A percentile compares a stretch with the other conserved stretches of the same genome.
Conservation (phyloP, 2,113 vertebrate species). For the Gymnocephalus cernua region DNA sequence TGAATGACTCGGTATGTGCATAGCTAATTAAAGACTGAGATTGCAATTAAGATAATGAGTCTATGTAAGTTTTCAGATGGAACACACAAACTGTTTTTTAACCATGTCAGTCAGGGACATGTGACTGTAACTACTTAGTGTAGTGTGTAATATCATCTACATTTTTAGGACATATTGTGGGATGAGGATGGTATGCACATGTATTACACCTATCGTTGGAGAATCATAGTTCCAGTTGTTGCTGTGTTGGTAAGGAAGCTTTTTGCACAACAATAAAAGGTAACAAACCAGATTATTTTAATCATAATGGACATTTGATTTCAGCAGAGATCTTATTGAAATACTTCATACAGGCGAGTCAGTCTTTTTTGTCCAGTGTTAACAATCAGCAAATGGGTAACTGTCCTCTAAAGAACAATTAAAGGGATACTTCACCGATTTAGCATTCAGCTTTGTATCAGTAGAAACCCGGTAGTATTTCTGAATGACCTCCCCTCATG, state of each 20-base stretch:
- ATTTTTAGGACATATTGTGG: background rate
- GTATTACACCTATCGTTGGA: background rate
- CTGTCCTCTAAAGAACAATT: background rate
- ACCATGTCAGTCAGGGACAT: slow-evolving; percentile 58
- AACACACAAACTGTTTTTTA: slow-evolving; percentile 60
- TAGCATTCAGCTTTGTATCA: no score
- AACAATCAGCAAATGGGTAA: background rate
- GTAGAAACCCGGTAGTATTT: no score
- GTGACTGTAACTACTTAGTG: slow-evolving; percentile 18
- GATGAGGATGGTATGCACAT: background rate
- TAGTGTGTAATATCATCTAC: background rate
- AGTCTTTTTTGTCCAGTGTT: background rate
- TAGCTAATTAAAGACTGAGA: slow-evolving; percentile 80
- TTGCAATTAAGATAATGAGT: slow-evolving; percentile 82
- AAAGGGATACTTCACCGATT: no score
- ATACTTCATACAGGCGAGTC: background rate
- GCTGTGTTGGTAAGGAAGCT: background rate
- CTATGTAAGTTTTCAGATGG: slow-evolving; percentile 61
- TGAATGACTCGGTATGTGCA: slow-evolving; percentile 66
- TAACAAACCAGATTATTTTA: background rate
- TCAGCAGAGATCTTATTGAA: background rate
- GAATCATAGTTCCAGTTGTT: background rate
- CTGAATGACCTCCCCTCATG: no score
- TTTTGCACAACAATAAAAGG: background rate
- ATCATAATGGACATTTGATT: background rate